Conservation (phyloP, 2,888 invertebrate genomes). For the Entomobrya multifasciata region DNA sequence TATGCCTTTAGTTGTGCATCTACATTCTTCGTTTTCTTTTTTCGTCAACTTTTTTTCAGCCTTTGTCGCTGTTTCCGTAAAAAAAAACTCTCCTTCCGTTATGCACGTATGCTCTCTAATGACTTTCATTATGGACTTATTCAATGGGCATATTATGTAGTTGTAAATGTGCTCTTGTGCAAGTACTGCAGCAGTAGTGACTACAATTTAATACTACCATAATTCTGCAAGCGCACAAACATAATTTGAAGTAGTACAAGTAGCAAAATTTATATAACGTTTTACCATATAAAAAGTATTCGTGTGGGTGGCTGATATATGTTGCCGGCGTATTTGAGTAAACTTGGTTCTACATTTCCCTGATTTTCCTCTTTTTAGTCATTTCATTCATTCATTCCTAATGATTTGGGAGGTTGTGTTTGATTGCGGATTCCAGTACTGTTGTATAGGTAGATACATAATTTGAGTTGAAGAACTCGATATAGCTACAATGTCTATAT, state of each 20-base stretch:
- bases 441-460: background rate
- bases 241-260: background rate
- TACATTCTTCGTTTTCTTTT: slow-evolving; percentile 40
- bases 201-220: slow-evolving; percentile 1
- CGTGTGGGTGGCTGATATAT: background rate
- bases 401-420: slow-evolving; percentile 69
- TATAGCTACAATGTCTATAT: background rate
- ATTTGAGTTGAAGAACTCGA: too few species aligned
- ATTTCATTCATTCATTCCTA: slow-evolving; percentile 70
- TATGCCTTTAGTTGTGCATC: too few species aligned
- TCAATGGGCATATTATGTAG: slow-evolving; percentile 51
- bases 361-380: slow-evolving; percentile 66
- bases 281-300: background rate
- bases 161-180: slow-evolving; percentile 46
- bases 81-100: slow-evolving; percentile 68
- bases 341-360: slow-evolving; percentile 36
- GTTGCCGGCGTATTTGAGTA: slow-evolving; percentile 6
- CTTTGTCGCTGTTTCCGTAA: slow-evolving; percentile 53
- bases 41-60: slow-evolving; percentile 53
- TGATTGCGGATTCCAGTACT: slow-evolving; percentile 61
- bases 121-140: slow-evolving; percentile 68
- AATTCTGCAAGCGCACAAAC: slow-evolving; percentile 6
- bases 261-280: background rate
- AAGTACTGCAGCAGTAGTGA: background rate
- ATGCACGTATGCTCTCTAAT: slow-evolving; percentile 71